Base-by-base conservation (phyloP, 2,113 vertebrate species). In the Notothenia rossii region DNA sequence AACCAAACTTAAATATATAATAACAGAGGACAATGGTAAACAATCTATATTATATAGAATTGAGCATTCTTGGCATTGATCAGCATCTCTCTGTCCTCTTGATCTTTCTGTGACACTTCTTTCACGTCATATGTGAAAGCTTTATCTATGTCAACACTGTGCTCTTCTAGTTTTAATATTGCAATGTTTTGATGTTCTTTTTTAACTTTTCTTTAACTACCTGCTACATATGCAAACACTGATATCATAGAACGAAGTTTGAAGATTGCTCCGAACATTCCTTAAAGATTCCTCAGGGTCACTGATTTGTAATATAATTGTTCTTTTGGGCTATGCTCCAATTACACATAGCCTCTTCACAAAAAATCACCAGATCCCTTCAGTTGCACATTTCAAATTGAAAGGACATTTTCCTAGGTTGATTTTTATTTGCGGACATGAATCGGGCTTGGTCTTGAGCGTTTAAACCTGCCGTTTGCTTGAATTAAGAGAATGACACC, bases 221-320 rank as follows among this genome's bases (percentile, higher is more conserved):
- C 29, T 69, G n/a, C 56, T 59, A 22, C 7, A 64, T 48, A 46
- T 65, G 14, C 45, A 65, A 65, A 22, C 20, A 29, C 4, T 7
- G 12, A 72, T 50, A 56, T 64, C 17, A 66, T 18, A 66, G 48
- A 63, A 67, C 66, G 18, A 48, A 25, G 45, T 51, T 67, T 20
- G 36, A 40, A 53, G 50, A 72, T 75, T 13, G 5, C 36, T 22
- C 25, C 13, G 20, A 45, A 20, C 66, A 77, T 65, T 64, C 53
- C 70, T 86, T 58, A 20, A 13, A 56, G 55, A 49, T 67, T 67
- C 33, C 43, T 56, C 55, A 61, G 75, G 67, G 72, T 78, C 72
- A 40, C 14, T 56, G 53, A 53, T 48, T 82, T 33, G 40, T 51
- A 59, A 50, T 61, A 63, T 53, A 50, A 62, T 20, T 55, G 59